Percentiles rank a stretch among this genome's conserved stretches.
phyloP scores from a whole-genome alignment of 2,888 invertebrate species.

The Acrobasis repandana region DNA sequence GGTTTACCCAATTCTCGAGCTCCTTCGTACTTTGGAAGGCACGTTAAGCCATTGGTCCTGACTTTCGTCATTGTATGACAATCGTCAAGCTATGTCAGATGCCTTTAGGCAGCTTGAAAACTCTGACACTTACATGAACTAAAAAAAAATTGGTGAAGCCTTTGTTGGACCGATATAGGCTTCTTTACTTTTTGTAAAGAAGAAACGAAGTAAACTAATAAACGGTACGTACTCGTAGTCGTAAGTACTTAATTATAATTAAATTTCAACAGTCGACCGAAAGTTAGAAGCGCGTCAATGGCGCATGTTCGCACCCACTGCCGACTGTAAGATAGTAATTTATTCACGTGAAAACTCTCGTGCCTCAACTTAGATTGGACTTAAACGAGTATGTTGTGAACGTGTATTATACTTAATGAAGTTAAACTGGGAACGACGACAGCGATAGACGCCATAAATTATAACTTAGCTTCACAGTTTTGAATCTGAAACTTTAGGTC shows the following conservation, averaged over 20 bases:
- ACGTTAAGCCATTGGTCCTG: too few species aligned
- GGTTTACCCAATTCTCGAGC: too few species aligned
- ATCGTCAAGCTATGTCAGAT: too few species aligned
- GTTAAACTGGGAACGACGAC: conserved; percentile 63
- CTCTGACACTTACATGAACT: too few species aligned
- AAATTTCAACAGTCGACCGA: conserved; percentile 6
- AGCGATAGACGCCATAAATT: conserved; percentile 46
- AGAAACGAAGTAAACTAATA: too few species aligned
- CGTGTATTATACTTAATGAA: conserved; percentile 79
- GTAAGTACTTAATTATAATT: background rate
- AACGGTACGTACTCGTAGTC: too few species aligned
- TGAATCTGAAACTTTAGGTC: background rate
- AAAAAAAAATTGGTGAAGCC: too few species aligned
- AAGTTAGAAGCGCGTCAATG: conserved; percentile 12
- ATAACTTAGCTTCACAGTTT: background rate
- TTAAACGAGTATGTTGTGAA: conserved; percentile 79
- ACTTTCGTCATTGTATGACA: too few species aligned
- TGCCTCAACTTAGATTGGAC: conserved; percentile 80
- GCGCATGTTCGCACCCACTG: conserved; percentile 51
- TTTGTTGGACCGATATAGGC: too few species aligned
- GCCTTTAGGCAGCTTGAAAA: too few species aligned
- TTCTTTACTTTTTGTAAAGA: background rate
- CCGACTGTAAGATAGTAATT: conserved; percentile 75
- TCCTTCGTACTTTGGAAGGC: too few species aligned
- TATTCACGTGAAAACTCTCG: conserved; percentile 79